These are phyloP conservation scores for Astreopora myriophthalma DNA, from an alignment of 64 coral and sea anemone genomes.

Conservation along the genomic window DNA sequence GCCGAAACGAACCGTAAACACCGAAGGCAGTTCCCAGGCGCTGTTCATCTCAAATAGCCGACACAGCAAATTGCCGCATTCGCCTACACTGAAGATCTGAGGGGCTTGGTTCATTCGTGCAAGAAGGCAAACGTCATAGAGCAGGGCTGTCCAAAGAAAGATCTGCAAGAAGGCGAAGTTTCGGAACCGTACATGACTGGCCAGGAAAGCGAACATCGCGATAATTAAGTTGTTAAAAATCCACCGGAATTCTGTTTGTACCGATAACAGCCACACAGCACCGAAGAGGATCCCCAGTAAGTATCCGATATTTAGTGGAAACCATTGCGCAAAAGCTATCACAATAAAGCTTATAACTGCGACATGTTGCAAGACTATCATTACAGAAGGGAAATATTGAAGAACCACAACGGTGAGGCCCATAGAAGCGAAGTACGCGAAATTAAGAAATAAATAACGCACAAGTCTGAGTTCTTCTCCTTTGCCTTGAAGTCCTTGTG, in stretches of 20 bases:
- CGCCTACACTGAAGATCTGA: constrained; percentile 76
- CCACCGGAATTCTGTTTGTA: constrained; percentile 80
- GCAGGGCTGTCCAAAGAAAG: constrained; percentile 92
- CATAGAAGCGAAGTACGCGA: constrained; percentile 82
- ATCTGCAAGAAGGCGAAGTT: constrained; percentile 98
- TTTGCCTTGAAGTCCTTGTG: background rate
- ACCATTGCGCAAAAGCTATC: constrained; percentile 82
- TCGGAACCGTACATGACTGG: constrained; percentile 88
- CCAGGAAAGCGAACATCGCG: constrained; percentile 86
- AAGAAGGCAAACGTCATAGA: constrained; percentile 91
- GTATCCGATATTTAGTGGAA: constrained; percentile 68
- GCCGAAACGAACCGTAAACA: constrained; percentile 91
- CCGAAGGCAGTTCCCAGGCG: constrained; percentile 85
- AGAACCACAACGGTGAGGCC: constrained; percentile 66
- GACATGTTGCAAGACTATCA: constrained; percentile 85
- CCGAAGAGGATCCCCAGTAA: constrained; percentile 53
- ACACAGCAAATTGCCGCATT: constrained; percentile 88
- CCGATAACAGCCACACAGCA: constrained; percentile 71
- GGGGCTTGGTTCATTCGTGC: constrained; percentile 79
- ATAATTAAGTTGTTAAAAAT: constrained; percentile 91
- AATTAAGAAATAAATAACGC: constrained; percentile 70
- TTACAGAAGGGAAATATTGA: constrained; percentile 68
- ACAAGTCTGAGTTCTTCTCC: constrained; percentile 31
- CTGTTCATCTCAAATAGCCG: constrained; percentile 96
- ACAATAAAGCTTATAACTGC: constrained; percentile 78